Evolutionary conservation across 2,888 invertebrate species (phyloP), one percentile per base, ranked within the genome.

Genomic region (Lathronympha strigana): DNA sequence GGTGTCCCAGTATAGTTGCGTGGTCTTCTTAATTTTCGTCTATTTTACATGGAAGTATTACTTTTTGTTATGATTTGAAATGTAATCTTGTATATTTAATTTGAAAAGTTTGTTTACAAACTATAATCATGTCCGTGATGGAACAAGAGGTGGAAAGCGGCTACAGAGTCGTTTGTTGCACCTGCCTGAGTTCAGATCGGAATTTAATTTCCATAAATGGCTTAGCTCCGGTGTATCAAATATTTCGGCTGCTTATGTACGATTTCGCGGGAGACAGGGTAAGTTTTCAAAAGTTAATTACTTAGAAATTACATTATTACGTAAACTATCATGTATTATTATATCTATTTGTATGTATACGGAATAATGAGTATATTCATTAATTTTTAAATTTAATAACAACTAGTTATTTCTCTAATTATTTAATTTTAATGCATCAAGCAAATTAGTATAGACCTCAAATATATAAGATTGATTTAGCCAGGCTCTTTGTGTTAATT

Each of bases 1-100:
- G 88, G 88, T 91, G 91, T 90, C 90, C 84, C 80, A 82, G 80
- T 78, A 76, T 77, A 77, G 79, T 83, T 84, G 80, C 84, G 79
- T 73, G 75, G 80, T 83, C 82, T 82, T 85, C 77, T 74, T 67
- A 82, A 88, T 82, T 86, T 90, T 91, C 79, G 91, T 89, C 89
- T 88, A 91, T 89, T 91, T 90, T 90, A 91, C 88, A 91, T 91
- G 90, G 91, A 83, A 90, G 91, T 90, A 84, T 92, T 87, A 88
- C 88, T 90, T 90, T 88, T 90, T 92, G 90, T 90, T 90, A 79
- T 90, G 90, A 80, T 88, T 84, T 83, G 77, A 82, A 82, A 83
- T 79, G 70, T 76, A 75, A 73, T 80, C 78, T 75, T 73, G 80
- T 77, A 76, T 77, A 71, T 73, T 72, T 69, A 69, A 72, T 77